Conservation (phyloP, 2,888 invertebrate species). For the Rhaphigaster nebulosa region DNA sequence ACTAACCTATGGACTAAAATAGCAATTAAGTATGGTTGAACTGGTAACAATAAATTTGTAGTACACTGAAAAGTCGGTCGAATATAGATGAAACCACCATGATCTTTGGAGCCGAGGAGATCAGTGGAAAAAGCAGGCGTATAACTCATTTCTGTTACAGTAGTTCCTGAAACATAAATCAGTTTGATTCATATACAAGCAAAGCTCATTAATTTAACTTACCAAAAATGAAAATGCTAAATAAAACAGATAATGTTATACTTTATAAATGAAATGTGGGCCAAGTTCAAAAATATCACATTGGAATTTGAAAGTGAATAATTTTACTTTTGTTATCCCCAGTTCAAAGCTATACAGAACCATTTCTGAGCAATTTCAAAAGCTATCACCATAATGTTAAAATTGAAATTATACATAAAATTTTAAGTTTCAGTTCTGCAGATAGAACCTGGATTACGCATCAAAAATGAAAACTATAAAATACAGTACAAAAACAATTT, state of each 20-base stretch:
- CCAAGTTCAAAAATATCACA: too few relatives aligned
- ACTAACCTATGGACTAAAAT: slow-evolving; percentile 80
- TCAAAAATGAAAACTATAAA: too few relatives aligned
- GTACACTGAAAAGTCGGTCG: slow-evolving; percentile 86
- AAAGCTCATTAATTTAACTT: background rate
- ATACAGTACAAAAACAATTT: too few relatives aligned
- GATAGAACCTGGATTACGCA: too few relatives aligned
- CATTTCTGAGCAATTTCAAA: too few relatives aligned
- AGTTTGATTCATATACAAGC: background rate
- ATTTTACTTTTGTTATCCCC: background rate
- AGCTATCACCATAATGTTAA: too few relatives aligned
- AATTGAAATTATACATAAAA: too few relatives aligned
- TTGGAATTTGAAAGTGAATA: background rate
- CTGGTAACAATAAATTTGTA: slow-evolving; percentile 80
- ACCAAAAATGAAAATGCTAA: background rate
- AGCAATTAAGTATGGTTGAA: slow-evolving; percentile 82
- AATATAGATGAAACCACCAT: slow-evolving; percentile 87
- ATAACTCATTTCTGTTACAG: slow-evolving; percentile 79
- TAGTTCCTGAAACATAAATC: slow-evolving; percentile 72
- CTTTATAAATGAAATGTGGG: background rate
- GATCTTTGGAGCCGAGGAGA: slow-evolving; percentile 79
- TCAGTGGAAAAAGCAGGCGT: slow-evolving; percentile 75
- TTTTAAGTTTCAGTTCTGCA: too few relatives aligned
- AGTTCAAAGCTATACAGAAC: background rate
- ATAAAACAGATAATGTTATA: background rate